Evolutionary conservation across 2,113 vertebrate genomes (phyloP).

Genomic region (Eptesicus fuscus): DNA sequence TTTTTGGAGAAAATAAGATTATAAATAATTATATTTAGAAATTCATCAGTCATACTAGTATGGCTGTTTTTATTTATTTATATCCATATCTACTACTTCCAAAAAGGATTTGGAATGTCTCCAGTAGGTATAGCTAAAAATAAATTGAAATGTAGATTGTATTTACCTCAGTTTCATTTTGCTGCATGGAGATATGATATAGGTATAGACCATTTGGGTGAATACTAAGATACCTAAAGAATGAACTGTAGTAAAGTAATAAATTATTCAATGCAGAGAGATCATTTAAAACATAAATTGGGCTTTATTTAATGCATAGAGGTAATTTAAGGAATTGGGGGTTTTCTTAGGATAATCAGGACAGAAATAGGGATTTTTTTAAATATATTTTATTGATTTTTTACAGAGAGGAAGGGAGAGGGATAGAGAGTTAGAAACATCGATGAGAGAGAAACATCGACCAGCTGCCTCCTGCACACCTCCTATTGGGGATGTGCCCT

Average conservation of each 20-base stretch:
- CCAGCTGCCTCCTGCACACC: too few relatives aligned
- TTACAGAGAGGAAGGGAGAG: too few relatives aligned
- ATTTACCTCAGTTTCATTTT: constrained; percentile 21
- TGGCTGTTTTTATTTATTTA: constrained; percentile 37
- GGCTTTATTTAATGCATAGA: not conserved
- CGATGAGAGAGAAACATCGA: too few relatives aligned
- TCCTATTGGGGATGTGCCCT: too few relatives aligned
- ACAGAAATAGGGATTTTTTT: not conserved
- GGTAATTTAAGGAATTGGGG: not conserved
- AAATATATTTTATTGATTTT: too few relatives aligned
- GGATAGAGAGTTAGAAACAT: too few relatives aligned
- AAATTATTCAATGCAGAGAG: constrained; percentile 1
- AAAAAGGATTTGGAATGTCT: not conserved
- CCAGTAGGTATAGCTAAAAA: not conserved
- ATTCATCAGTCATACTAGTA: constrained; percentile 3
- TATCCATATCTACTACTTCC: not conserved
- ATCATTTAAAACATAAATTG: not conserved
- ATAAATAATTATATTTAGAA: constrained; percentile 46
- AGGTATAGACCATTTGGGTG: not conserved
- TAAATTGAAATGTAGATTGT: constrained; percentile 6
- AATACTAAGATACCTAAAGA: constrained; percentile 15
- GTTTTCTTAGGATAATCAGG: not conserved
- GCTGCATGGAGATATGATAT: not conserved
- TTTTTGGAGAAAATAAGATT: constrained; percentile 40
- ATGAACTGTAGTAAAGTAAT: not conserved